phyloP scores from a whole-genome alignment of 2,888 invertebrate species.

The Strigamia crassipes region DNA sequence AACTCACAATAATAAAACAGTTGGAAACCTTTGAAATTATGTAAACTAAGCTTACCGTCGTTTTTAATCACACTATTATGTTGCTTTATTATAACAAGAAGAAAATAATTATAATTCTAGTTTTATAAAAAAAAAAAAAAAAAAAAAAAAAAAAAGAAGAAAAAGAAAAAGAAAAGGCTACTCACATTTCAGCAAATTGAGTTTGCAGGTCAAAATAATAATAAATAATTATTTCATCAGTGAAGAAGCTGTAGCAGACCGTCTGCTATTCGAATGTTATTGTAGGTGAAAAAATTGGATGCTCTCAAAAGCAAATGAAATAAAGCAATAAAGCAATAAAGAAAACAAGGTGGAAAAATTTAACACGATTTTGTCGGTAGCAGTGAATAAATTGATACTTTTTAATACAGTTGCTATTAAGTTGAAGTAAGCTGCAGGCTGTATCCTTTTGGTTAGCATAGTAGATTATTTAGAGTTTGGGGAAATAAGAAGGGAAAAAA shows the following conservation, averaged over 20 bases:
- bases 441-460: constrained; percentile 13
- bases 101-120: too few species aligned
- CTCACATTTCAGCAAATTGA: too few species aligned
- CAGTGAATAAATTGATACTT: neutral
- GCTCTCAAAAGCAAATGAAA: neutral
- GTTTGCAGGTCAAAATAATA: too few species aligned
- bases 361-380: neutral
- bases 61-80: too few species aligned
- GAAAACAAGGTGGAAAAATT: neutral
- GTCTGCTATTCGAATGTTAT: neutral
- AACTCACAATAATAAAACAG: too few species aligned
- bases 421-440: neutral
- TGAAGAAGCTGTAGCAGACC: neutral
- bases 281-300: neutral
- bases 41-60: too few species aligned
- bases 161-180: too few species aligned
- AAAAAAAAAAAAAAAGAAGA: too few species aligned
- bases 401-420: neutral
- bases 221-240: neutral
- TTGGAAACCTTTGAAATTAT: too few species aligned
- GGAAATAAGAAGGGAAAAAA: neutral
- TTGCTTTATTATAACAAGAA: too few species aligned
- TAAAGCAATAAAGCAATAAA: neutral
- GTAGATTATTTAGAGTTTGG: neutral
- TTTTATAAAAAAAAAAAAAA: too few species aligned